phyloP scores from a whole-genome alignment of 2,113 vertebrate genomes.

The Prionailurus bengalensis region DNA sequence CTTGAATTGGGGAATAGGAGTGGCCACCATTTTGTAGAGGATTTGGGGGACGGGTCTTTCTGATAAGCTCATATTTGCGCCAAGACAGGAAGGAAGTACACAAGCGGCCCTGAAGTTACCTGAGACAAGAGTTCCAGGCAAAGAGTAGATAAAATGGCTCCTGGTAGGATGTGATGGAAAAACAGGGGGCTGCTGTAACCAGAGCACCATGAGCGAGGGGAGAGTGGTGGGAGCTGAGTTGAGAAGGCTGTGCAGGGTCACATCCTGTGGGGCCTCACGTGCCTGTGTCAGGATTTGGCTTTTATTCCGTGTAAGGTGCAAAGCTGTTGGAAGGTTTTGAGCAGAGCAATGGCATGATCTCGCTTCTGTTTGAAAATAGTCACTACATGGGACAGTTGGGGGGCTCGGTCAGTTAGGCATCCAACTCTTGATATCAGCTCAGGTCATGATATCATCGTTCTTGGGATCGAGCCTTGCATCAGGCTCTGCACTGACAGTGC shows the following conservation, averaged over 20 bases:
- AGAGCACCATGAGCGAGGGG: rapidly evolving
- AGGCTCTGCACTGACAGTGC: not conserved
- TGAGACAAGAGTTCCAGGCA: too few relatives aligned
- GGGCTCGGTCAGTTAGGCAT: not conserved
- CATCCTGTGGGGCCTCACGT: not conserved
- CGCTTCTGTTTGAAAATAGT: not conserved
- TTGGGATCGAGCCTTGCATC: not conserved
- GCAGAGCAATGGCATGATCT: not conserved
- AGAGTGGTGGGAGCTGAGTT: rapidly evolving
- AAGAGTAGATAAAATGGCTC: not conserved
- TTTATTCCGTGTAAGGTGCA: not conserved
- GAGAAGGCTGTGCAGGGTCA: not conserved
- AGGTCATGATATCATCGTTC: not conserved
- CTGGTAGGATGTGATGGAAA: too few relatives aligned
- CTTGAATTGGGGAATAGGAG: not conserved
- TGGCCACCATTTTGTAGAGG: not conserved
- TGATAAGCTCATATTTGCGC: not conserved
- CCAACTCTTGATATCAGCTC: not conserved
- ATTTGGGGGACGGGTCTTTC: not conserved
- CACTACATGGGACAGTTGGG: not conserved
- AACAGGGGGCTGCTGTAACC: too few relatives aligned
- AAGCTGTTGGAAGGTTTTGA: not conserved
- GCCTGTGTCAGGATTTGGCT: not conserved
- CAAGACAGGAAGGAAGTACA: not conserved
- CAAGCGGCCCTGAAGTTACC: not conserved